Base-by-base conservation (phyloP, 2,888 invertebrate species). In the Anorthoa munda region DNA sequence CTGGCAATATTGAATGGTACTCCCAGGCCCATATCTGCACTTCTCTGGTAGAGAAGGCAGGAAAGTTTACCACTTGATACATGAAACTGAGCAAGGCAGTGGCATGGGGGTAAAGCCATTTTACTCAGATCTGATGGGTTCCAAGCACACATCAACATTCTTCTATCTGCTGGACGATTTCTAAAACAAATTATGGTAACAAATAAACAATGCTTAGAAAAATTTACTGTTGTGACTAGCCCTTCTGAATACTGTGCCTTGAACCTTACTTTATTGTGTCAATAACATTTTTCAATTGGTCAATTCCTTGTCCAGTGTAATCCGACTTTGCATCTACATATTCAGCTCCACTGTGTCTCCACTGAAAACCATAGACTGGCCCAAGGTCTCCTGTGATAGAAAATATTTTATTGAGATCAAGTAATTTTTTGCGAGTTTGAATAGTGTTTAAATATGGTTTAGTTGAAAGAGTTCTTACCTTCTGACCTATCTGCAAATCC, bases 1-100 rank as follows among this genome's bases (percentile, higher is more conserved):
- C 99, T 99, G 65, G 99, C 99, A 87, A 99, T 99, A 94, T 99
- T 99, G 93, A 99, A 99, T 17, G 99, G 99, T 0, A 99, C 99
- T n/a, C 99, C 99, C 2, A 99, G 96, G 3, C 99, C 99, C 98
- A 99, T 98, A 92, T 99, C 99, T 12, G 99, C 99, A 87, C 99
- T 99, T 82, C 99, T 97, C 94, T 99, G 99, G 92, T 99, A 99
- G 83, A 99, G 93, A 87, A 99, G 98, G 90, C 99, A 99, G 0
- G 99, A 99, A 1, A 99, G 95, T 92, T 98, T 98, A 2, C 97
- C 97, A 86, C 97, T 95, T 1, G 97, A 97, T 0, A 99, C 99
- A 95, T 98, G 99, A 95, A 99, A 99, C 94, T 99, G 99, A 0
- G 98, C 98, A 61, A 99, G 96, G 89, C 99, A 98, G 91, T 99